These are phyloP conservation scores for Sesamia nonagrioides DNA, from an alignment of 1,140 invertebrate genomes.

Conservation along the genomic window DNA sequence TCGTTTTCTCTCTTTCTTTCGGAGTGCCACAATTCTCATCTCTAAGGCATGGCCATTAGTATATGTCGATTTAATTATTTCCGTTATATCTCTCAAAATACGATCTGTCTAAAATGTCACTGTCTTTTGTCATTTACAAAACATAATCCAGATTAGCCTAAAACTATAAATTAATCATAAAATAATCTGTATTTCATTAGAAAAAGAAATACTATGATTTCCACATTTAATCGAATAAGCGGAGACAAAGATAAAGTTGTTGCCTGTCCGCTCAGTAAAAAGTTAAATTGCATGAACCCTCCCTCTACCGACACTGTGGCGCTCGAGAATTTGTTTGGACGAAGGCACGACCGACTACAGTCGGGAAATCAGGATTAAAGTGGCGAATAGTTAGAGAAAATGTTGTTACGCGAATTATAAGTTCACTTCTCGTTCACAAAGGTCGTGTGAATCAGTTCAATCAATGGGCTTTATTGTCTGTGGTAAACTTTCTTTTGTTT, in stretches of 20 bases:
- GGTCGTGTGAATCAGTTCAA: too few relatives aligned
- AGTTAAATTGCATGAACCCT: constrained; percentile 59
- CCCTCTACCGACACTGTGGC: constrained; percentile 9
- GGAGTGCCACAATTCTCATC: too few relatives aligned
- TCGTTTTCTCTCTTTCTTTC: too few relatives aligned
- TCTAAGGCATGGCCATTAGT: too few relatives aligned
- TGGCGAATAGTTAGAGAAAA: constrained; percentile 7
- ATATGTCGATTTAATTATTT: too few relatives aligned
- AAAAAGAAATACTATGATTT: constrained; percentile 43
- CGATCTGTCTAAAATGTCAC: too few relatives aligned
- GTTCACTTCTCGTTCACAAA: background rate
- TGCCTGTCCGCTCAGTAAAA: constrained; percentile 52
- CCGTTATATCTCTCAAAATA: too few relatives aligned
- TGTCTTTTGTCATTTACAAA: too few relatives aligned
- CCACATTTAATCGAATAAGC: constrained; percentile 56
- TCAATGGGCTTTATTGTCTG: too few relatives aligned
- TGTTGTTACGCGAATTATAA: constrained; percentile 1
- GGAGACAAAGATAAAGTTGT: constrained; percentile 54
- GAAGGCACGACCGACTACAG: constrained; percentile 32
- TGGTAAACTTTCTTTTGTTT: too few relatives aligned
- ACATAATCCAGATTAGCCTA: too few relatives aligned
- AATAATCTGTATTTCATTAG: too few relatives aligned
- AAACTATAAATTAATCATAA: constrained; percentile 8
- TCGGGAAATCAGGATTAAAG: constrained; percentile 31
- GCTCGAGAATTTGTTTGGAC: constrained; percentile 55